Conservation (phyloP, 2,113 vertebrate species). For the Cisticola juncidis region DNA sequence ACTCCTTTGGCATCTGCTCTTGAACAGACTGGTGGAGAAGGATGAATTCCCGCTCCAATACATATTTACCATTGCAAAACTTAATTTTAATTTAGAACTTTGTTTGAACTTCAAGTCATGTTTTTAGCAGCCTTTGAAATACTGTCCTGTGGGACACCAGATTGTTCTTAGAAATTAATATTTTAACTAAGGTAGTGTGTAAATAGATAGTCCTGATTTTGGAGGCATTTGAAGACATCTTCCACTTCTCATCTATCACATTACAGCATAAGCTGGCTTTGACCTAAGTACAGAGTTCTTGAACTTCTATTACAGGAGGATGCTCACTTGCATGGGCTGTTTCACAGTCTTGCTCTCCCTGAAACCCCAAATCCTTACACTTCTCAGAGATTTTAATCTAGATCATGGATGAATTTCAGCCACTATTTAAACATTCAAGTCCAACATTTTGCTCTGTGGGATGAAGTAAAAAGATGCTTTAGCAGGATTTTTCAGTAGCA, state of each 20-base stretch:
- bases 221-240: conserved; percentile 12
- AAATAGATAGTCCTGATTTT: conserved; percentile 30
- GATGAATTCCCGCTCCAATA: background rate
- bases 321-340: background rate
- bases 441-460: background rate
- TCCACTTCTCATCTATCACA: background rate
- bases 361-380: background rate
- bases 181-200: background rate
- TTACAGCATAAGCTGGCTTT: background rate
- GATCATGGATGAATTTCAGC: background rate
- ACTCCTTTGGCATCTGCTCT: background rate
- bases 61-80: background rate
- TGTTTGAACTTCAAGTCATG: background rate
- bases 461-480: background rate
- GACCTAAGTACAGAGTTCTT: background rate
- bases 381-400: background rate
- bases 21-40: background rate
- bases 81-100: background rate
- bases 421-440: background rate
- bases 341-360: background rate
- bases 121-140: conserved; percentile 20
- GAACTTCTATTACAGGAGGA: background rate
- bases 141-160: background rate
- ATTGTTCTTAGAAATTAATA: background rate
- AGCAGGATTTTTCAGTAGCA: background rate